phyloP scores from a whole-genome alignment of 2,888 invertebrate genomes.

The Coleophora deauratella region DNA sequence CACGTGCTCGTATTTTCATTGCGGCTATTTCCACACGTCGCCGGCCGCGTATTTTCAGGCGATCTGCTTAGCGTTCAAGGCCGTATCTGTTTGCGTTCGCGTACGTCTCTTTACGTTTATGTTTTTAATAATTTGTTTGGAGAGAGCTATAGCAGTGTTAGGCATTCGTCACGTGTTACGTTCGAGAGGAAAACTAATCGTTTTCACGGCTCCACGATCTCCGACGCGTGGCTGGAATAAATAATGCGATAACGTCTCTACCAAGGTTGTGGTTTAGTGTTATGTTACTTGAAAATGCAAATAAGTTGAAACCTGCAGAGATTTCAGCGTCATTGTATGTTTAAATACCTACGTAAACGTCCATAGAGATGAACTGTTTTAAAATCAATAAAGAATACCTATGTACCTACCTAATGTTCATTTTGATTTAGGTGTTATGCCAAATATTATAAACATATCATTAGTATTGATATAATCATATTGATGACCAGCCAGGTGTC shows the following conservation, averaged over 20 bases:
- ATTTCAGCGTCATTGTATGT: background rate
- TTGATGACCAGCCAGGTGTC: slow-evolving; percentile 30
- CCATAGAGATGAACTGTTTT: no score
- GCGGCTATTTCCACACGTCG: slow-evolving; percentile 62
- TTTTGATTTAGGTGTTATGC: background rate
- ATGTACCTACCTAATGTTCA: no score
- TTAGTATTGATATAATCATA: background rate
- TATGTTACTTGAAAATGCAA: slow-evolving; percentile 20
- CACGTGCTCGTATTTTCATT: slow-evolving; percentile 69
- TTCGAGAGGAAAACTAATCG: slow-evolving; percentile 47
- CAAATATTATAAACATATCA: background rate
- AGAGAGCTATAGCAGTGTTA: slow-evolving; percentile 26
- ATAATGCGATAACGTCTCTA: slow-evolving; percentile 44
- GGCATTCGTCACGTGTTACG: slow-evolving; percentile 30
- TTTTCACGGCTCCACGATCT: slow-evolving; percentile 49
- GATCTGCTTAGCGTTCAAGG: slow-evolving; percentile 68
- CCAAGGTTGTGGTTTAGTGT: slow-evolving; percentile 29
- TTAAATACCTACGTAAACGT: background rate
- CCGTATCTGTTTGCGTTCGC: slow-evolving; percentile 62
- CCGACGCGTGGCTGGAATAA: slow-evolving; percentile 41
- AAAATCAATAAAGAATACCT: no score
- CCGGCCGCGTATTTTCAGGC: slow-evolving; percentile 56
- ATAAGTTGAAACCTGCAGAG: slow-evolving; percentile 5
- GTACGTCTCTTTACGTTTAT: slow-evolving; percentile 40
- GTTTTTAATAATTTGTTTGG: slow-evolving; percentile 42